phyloP scores from a whole-genome alignment of 2,797 vertebrate genomes.

The Varecia variegata region DNA sequence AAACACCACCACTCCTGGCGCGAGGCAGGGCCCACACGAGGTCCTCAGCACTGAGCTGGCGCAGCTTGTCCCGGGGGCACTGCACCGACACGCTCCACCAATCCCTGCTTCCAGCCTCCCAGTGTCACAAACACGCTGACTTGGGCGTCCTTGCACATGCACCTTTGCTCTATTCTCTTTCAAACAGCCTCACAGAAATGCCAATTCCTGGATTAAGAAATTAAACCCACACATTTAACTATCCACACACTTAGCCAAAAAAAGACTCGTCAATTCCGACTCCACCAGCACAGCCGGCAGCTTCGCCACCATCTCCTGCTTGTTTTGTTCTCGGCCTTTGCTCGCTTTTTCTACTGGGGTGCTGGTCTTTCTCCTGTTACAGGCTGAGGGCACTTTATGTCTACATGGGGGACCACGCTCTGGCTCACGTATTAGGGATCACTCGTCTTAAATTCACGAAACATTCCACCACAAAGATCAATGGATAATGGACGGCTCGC shows the following conservation, averaged over 20 bases:
- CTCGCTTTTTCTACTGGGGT: background rate
- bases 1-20: background rate
- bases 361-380: background rate
- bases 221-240: background rate
- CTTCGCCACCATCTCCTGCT: too few species aligned
- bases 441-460: background rate
- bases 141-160: too few species aligned
- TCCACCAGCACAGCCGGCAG: background rate
- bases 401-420: background rate
- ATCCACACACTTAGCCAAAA: background rate
- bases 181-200: background rate
- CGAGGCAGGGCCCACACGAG: background rate
- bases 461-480: background rate
- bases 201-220: background rate
- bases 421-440: accelerated
- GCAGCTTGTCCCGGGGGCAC: background rate
- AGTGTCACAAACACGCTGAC: background rate
- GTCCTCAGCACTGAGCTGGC: background rate
- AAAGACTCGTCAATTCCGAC: too few species aligned
- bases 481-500: accelerated
- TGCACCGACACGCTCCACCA: background rate
- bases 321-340: background rate
- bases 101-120: background rate
- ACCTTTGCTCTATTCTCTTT: background rate
- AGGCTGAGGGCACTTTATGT: background rate